Base-by-base conservation (phyloP, 1,140 invertebrate genomes). In the Mesaphorura yosii region DNA sequence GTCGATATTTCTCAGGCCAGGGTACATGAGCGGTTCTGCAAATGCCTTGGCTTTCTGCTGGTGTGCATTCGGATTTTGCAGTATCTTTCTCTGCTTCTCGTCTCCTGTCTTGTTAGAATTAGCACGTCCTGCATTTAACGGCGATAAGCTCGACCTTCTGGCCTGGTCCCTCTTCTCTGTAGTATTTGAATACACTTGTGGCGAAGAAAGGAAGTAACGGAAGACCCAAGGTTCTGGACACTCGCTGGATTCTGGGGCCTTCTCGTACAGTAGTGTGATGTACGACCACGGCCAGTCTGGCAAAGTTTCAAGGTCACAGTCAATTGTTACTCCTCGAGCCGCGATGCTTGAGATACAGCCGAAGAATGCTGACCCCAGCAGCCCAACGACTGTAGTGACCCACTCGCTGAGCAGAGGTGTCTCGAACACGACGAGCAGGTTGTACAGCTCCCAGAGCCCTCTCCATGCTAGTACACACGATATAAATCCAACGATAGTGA, bases 381-480 rank as follows among this genome's bases (percentile, higher is more conserved):
- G 40, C 22, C 61, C 61, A 40, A 59, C 31, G 4, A 59, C 28
- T 17, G 38, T 27, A n/a, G 58, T 57, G n/a, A 59, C 22, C 58
- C 57, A 63, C 27, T 59, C 57, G 42, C 51, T 57, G 5, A 41
- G 5, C 46, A 34, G 20, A 5, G 5, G 25, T 10, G 29, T 34
- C 5, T 29, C 46, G 31, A 34, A 34, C 10, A 34, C n/a, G 10
- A 34, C 10, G 10, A 34, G n/a, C n/a, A 83, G 69, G 66, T 89
- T 82, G 1, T 87, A 72, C 19, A 84, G 64, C 52, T 77, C 81
- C 87, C 87, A 89, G 27, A 88, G 76, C 5, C 86, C 86, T 41
- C 86, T 74, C 87, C 87, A 90, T 0, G 87, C 80, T 68, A 88
- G 88, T 25, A 89, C 79, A 1, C 85, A 86, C 3, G 84, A 85